Conservation (phyloP, 2,113 vertebrate species). For the Gobiocypris rarus region DNA sequence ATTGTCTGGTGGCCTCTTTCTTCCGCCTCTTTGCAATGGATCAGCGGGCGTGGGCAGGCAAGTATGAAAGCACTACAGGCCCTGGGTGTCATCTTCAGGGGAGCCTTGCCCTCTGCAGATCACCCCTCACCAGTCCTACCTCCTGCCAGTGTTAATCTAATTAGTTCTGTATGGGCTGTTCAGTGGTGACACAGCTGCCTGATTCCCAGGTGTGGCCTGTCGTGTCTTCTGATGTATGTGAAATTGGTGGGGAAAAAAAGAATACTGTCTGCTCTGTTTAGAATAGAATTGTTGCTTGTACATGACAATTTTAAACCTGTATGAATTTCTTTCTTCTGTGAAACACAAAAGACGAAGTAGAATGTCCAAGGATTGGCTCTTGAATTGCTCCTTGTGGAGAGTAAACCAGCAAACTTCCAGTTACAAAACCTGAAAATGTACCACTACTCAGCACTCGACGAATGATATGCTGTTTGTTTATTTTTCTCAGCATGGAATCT, state of each 20-base stretch:
- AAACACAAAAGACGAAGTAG: background rate
- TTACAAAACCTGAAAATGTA: background rate
- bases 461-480: background rate
- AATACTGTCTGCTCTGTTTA: background rate
- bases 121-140: slow-evolving; percentile 19
- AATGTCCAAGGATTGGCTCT: background rate
- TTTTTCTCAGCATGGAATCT: background rate
- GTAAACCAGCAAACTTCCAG: background rate
- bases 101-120: slow-evolving; percentile 14
- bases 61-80: slow-evolving; percentile 54
- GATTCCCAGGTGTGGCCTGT: background rate
- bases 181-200: background rate
- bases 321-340: background rate
- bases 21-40: slow-evolving; percentile 47
- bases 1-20: slow-evolving; percentile 56
- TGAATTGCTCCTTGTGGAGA: background rate
- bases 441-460: background rate
- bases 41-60: slow-evolving; percentile 52
- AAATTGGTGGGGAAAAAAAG: background rate
- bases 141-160: slow-evolving; percentile 35
- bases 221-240: background rate
- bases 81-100: slow-evolving; percentile 43
- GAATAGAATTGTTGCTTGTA: background rate
- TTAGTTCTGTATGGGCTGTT: slow-evolving; percentile 23
- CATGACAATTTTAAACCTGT: background rate